Base-by-base conservation (phyloP, 2,113 vertebrate species). In the Galemys pyrenaicus region DNA sequence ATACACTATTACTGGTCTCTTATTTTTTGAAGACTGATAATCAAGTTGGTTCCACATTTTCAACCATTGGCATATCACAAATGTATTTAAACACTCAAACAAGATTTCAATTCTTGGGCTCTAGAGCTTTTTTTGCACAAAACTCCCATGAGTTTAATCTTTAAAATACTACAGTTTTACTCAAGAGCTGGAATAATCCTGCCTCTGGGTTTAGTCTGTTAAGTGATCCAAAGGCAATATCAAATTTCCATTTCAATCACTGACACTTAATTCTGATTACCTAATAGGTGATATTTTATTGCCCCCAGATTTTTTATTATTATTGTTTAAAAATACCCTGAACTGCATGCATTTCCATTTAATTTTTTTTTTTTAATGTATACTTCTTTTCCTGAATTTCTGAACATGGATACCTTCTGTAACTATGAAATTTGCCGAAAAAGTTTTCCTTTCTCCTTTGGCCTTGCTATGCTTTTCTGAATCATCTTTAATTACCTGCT, bases 221-320 rank as follows among this genome's bases (percentile, higher is more conserved):
- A 60, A 67, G 35, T 17, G n/a, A 92, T 35, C 49, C 79, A 89
- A 67, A 92, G 64, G 54, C 24, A 94, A 71, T 67, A 17, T 49
- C 37, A 19, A 49, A 67, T 82, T 94, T 96, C 67, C 67, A 64
- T 64, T 83, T 89, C 44, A 67, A 67, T 73, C 83, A 65, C 54
- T 60, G 17, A 20, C 19, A n/a, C 12, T 12, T 70, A 56, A 75
- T 68, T 73, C 49, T 49, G 17, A 84, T 68, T 24, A 44, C 26
- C 39, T 54, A 49, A 8, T 51, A 85, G 86, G 22, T 58, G 30
- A 70, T 39, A 46, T 60, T 46, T 26, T 67, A 51, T 30, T 74
- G 51, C 6, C 67, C 46, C 37, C 13, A 30, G 20, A 41, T n/a
- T 73, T 92, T 77, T 62, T 62, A n/a, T 68, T 68, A 20, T 35